Evolutionary conservation across 2,888 invertebrate genomes (phyloP), one percentile per base, ranked within the genome.

Genomic region (Caenorhabditis plicata): DNA sequence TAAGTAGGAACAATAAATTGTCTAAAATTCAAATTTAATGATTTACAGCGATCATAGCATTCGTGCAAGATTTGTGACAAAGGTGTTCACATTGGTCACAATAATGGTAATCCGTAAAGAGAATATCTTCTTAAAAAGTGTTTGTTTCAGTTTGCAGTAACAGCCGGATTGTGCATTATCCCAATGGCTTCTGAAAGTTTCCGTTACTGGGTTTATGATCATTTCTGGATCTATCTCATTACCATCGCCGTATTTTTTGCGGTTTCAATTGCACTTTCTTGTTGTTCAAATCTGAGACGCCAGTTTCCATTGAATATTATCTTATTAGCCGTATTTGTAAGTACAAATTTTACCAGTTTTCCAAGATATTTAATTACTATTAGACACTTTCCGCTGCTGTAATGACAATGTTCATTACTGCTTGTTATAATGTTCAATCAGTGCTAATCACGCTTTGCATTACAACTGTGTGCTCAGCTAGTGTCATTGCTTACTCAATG

Each of bases 181-280:
- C 75, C 77, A 1, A 63, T 76, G 56, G 57, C 31, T 56, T 31
- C 64, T 29, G 25, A 33, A 45, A 20, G 55, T 32, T 23, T 54
- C 39, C 49, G 57, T 15, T 9, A 53, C 2, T 63, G 56, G 56
- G 63, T 50, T 4, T 43, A 26, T 25, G 8, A 46, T 20, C 49
- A 53, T 22, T 47, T 50, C 23, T 63, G 63, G 63, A 15, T 54
- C 17, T 63, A 57, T 31, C 8, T 62, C 4, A 48, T 55, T 41
- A 35, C 56, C 63, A 64, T 63, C 29, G 52, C 65, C 3, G 63
- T 61, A 5, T 85, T 85, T 75, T 56, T 85, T 35, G 83, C 82
- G 36, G 81, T 83, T 13, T 85, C 84, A 68, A 77, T 85, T 32
- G 79, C 80, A 9, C 73, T 85, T 57, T 77, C 82, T 26, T 85